phyloP scores from a whole-genome alignment of 2,888 invertebrate species.

The Drosophila hamatofila region DNA sequence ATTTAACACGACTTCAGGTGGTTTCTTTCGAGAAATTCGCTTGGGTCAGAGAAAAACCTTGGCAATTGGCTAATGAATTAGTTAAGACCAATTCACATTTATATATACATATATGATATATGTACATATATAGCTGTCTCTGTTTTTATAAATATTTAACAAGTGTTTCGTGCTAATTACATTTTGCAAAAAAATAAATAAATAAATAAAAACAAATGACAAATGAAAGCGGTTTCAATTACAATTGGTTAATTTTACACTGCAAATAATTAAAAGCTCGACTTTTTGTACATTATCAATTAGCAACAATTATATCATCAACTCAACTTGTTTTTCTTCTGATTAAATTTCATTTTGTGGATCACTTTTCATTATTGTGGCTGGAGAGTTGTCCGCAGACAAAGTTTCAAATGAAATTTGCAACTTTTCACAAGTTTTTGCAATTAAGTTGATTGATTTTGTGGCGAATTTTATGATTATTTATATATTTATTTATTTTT shows the following conservation, averaged over 20 bases:
- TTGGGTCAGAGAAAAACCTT: slow-evolving; percentile 21
- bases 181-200: neutral
- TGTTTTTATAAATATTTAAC: slow-evolving; percentile 10
- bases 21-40: too few species aligned
- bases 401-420: neutral
- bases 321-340: neutral
- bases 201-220: neutral
- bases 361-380: neutral
- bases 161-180: slow-evolving; percentile 11
- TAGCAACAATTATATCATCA: slow-evolving; percentile 2
- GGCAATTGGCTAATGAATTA: slow-evolving; percentile 5
- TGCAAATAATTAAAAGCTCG: slow-evolving; percentile 2
- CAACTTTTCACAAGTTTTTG: neutral
- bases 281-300: neutral
- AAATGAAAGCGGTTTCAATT: slow-evolving; percentile 14
- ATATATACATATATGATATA: neutral
- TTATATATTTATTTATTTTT: too few species aligned
- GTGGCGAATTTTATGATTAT: neutral
- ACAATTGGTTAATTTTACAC: neutral
- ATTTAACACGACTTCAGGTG: slow-evolving; percentile 21
- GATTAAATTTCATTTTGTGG: neutral
- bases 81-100: neutral
- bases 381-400: neutral
- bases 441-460: slow-evolving; percentile 6
- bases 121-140: neutral